phyloP scores from a whole-genome alignment of 2,888 invertebrate species.

The Heliconius ethilla region DNA sequence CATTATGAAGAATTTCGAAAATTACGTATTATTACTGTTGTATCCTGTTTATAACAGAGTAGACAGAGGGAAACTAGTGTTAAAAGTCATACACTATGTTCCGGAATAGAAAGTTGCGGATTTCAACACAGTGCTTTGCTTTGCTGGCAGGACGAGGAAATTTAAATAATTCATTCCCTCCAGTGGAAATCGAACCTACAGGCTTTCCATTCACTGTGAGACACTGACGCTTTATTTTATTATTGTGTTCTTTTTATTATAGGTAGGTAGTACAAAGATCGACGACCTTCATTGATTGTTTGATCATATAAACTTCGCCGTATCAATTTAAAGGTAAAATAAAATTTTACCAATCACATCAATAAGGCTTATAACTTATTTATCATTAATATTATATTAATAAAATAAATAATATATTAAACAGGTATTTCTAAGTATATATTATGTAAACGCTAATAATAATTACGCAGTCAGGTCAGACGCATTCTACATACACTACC shows the following conservation, averaged over 20 bases:
- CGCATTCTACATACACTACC: slow-evolving; percentile 24
- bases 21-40: too few species aligned
- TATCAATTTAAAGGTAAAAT: not conserved
- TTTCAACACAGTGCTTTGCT: not conserved
- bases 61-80: too few species aligned
- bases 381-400: not conserved
- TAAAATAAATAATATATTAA: not conserved
- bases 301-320: not conserved
- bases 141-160: not conserved
- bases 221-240: too few species aligned
- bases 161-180: not conserved
- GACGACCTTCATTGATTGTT: not conserved
- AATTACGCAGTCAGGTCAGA: slow-evolving; percentile 27
- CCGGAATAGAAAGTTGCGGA: not conserved
- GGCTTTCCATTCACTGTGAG: not conserved
- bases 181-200: not conserved
- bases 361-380: too few species aligned
- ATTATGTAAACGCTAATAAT: slow-evolving; percentile 25
- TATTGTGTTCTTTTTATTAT: not conserved
- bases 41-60: too few species aligned
- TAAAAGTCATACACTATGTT: too few species aligned
- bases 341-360: too few species aligned
- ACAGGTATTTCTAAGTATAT: slow-evolving; percentile 1
- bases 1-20: too few species aligned
- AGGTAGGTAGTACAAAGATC: not conserved